These are phyloP conservation scores for Phaetusa simplex DNA, from an alignment of 2,113 vertebrate genomes.

Conservation along the genomic window DNA sequence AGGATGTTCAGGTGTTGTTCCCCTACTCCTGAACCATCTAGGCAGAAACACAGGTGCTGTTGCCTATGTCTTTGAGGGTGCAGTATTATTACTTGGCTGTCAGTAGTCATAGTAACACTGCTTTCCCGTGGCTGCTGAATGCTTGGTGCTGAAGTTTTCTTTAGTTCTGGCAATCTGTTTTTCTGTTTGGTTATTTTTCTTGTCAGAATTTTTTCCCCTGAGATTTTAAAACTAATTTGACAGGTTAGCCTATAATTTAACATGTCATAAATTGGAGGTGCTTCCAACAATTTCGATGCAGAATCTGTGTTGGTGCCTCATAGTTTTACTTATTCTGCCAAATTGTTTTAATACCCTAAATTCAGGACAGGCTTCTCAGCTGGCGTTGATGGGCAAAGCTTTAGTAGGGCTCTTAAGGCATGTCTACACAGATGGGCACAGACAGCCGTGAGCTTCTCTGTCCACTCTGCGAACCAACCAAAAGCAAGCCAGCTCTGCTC, in stretches of 20 bases:
- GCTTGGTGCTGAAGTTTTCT: background rate
- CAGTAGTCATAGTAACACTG: conserved; percentile 36
- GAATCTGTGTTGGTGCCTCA: background rate
- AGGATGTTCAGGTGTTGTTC: background rate
- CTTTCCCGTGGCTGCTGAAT: background rate
- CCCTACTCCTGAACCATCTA: background rate
- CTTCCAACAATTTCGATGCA: background rate
- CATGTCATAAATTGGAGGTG: background rate
- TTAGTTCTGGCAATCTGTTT: conserved; percentile 4
- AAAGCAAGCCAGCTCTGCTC: background rate
- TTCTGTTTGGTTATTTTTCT: conserved; percentile 17
- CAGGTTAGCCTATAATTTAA: conserved; percentile 21
- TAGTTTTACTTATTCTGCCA: conserved; percentile 12
- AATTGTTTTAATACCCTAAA: conserved; percentile 25
- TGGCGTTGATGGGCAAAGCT: background rate
- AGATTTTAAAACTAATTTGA: conserved; percentile 22
- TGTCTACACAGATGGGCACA: background rate
- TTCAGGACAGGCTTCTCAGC: background rate
- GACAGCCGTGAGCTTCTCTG: background rate
- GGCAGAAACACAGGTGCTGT: background rate
- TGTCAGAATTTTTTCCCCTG: background rate
- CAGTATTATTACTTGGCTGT: background rate
- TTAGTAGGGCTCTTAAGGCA: background rate
- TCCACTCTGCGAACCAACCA: background rate
- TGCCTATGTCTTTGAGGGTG: background rate